Evolutionary conservation across 2,797 vertebrate genomes (phyloP), one percentile per base, ranked within the genome.

Genomic region (Pempheris klunzingeri): DNA sequence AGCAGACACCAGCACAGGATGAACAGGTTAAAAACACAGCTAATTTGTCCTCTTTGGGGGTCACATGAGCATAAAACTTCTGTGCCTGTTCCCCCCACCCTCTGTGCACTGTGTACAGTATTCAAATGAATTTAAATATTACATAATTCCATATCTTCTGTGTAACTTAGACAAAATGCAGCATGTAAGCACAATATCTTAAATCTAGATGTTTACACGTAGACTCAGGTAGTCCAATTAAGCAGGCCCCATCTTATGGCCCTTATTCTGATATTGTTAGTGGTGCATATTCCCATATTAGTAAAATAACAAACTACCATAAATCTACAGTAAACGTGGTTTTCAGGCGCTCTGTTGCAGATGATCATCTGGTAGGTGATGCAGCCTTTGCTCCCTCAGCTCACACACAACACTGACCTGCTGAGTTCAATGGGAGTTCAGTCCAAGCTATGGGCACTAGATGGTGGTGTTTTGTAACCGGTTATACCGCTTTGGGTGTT

Each of bases 391-490:
- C n/a, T 26, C 24, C 7, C n/a, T 39, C 1, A 15, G 36, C 36
- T 50, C 1, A n/a, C 5, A 52, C 12, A 5, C 13, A 46, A 30
- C 17, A 22, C 60, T 28, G 14, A 11, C 65, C 28, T 26, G 15
- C 20, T 49, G 10, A 30, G 13, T 18, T 9, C 0, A 6, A 8
- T 18, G 32, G 4, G 18, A 30, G 14, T 38, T 28, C 28, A 9
- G 12, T 60, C 8, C 28, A 18, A 24, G 36, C 0, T 3, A 4
- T 57, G 6, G 4, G 39, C 76, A 57, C 76, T 78, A 84, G 81
- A 41, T 77, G 72, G 59, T 54, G 68, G 17, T 73, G 46, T 86
- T 81, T 39, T 59, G 20, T 64, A 69, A 65, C 55, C 52, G 36
- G 77, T 71, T 44, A 2, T 26, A 9, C 52, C 49, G 24, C 22